Conservation (phyloP, 2,113 vertebrate species). For the Zosterops borbonicus region DNA sequence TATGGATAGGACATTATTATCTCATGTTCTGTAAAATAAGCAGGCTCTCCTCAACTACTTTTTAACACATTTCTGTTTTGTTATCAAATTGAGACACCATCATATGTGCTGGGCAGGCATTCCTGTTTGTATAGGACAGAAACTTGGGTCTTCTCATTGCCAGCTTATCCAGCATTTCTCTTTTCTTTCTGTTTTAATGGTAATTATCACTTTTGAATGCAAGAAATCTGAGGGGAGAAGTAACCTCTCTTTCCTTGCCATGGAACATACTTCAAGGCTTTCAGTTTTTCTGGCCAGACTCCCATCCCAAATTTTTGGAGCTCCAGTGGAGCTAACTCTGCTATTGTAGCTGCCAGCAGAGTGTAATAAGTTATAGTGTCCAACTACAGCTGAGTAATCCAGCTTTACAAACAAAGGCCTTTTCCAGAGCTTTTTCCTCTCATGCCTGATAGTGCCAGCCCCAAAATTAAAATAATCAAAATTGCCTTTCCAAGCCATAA, state of each 20-base stretch:
- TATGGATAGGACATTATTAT: neutral
- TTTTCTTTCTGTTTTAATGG: constrained; percentile 41
- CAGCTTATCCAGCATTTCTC: constrained; percentile 43
- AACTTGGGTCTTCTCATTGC: constrained; percentile 8
- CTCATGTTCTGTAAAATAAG: neutral
- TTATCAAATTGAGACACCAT: neutral
- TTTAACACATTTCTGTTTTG: neutral
- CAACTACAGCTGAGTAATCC: neutral
- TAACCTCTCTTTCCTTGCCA: constrained; percentile 54
- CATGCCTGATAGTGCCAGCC: neutral
- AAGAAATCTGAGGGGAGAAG: constrained; percentile 45
- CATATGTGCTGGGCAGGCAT: neutral
- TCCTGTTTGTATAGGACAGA: constrained; percentile 4
- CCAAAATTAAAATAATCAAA: neutral
- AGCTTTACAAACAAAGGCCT: neutral
- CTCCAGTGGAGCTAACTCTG: neutral
- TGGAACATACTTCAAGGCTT: constrained; percentile 52
- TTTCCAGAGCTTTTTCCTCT: neutral
- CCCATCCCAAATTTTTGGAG: constrained; percentile 35
- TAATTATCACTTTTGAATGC: constrained; percentile 51
- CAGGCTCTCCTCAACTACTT: neutral
- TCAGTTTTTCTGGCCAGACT: constrained; percentile 48
- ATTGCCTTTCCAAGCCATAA: neutral
- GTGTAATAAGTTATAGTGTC: neutral
- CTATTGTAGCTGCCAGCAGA: neutral